Percentiles rank a stretch among this genome's conserved stretches.
phyloP scores from a whole-genome alignment of 1,140 invertebrate species.

The Nasonia longicornis region DNA sequence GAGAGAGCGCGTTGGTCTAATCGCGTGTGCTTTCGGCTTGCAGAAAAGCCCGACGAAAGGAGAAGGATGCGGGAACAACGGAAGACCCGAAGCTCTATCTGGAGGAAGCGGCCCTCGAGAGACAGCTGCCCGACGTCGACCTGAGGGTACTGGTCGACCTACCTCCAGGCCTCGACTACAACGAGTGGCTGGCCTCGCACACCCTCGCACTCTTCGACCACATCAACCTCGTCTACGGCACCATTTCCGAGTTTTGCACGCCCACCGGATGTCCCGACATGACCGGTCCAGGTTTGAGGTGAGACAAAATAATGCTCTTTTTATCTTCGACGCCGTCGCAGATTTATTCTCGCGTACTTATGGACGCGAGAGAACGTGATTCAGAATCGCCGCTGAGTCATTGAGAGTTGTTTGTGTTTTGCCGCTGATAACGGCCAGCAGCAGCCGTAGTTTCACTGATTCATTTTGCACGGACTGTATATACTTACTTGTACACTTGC shows the following conservation, averaged over 20 bases:
- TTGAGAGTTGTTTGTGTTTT: neutral
- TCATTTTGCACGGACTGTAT: no score
- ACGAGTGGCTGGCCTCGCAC: slow-evolving; percentile 98
- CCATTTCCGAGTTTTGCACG: slow-evolving; percentile 98
- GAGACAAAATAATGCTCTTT: slow-evolving; percentile 52
- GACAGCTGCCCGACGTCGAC: slow-evolving; percentile 92
- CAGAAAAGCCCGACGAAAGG: slow-evolving; percentile 97
- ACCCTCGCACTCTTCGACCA: slow-evolving; percentile 98
- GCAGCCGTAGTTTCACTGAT: no score
- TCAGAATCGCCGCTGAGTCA: neutral
- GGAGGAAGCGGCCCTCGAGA: slow-evolving; percentile 92
- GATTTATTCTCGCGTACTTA: neutral
- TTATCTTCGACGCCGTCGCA: neutral
- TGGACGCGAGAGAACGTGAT: neutral
- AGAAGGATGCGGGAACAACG: slow-evolving; percentile 85
- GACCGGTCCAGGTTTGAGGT: slow-evolving; percentile 93
- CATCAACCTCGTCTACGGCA: slow-evolving; percentile 97
- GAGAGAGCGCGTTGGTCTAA: neutral
- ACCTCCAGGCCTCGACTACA: slow-evolving; percentile 93
- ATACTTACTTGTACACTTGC: no score
- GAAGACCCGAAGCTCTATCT: slow-evolving; percentile 95
- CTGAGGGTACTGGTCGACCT: slow-evolving; percentile 92
- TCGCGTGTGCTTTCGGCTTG: slow-evolving; percentile 55
- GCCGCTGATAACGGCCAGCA: neutral
- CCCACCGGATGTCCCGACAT: slow-evolving; percentile 93